These are phyloP conservation scores for Argentina silus DNA, from an alignment of 2,797 vertebrate genomes.

Conservation along the genomic window DNA sequence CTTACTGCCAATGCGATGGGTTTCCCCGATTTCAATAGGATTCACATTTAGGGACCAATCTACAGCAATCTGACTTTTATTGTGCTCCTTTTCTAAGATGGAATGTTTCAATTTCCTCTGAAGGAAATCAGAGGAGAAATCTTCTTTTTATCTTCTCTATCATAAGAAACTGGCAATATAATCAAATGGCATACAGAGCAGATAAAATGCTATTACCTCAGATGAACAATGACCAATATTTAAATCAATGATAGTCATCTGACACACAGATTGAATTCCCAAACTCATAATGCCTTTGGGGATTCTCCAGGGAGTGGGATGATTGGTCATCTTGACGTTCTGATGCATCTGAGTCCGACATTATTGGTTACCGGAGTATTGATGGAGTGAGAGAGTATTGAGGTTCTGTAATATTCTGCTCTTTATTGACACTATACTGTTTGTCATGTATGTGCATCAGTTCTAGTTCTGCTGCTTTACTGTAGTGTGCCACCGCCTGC, in stretches of 20 bases:
- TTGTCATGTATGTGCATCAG: too few relatives aligned
- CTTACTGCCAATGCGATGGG: slow-evolving; percentile 44
- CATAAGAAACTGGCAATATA: slow-evolving; percentile 60
- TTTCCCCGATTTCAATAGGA: slow-evolving; percentile 65
- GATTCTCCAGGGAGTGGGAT: slow-evolving; percentile 43
- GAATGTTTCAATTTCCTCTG: slow-evolving; percentile 74
- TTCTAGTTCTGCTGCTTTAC: too few relatives aligned
- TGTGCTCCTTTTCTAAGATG: slow-evolving; percentile 68
- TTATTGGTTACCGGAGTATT: slow-evolving; percentile 29
- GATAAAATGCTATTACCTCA: slow-evolving; percentile 52
- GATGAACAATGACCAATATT: slow-evolving; percentile 58
- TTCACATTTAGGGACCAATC: slow-evolving; percentile 59
- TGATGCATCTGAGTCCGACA: slow-evolving; percentile 30
- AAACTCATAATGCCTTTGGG: slow-evolving; percentile 60
- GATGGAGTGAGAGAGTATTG: slow-evolving; percentile 7
- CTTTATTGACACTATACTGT: slow-evolving; percentile 7
- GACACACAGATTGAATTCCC: slow-evolving; percentile 64
- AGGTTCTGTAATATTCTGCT: background rate
- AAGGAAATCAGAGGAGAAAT: slow-evolving; percentile 40
- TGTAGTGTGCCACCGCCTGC: too few relatives aligned
- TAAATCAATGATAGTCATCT: slow-evolving; percentile 67
- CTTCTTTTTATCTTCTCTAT: slow-evolving; percentile 44
- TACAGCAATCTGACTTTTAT: slow-evolving; percentile 68
- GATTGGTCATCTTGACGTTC: slow-evolving; percentile 54
- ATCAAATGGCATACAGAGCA: slow-evolving; percentile 54